These are phyloP conservation scores for Nestor notabilis DNA, from an alignment of 2,113 vertebrate genomes.

Conservation along the genomic window DNA sequence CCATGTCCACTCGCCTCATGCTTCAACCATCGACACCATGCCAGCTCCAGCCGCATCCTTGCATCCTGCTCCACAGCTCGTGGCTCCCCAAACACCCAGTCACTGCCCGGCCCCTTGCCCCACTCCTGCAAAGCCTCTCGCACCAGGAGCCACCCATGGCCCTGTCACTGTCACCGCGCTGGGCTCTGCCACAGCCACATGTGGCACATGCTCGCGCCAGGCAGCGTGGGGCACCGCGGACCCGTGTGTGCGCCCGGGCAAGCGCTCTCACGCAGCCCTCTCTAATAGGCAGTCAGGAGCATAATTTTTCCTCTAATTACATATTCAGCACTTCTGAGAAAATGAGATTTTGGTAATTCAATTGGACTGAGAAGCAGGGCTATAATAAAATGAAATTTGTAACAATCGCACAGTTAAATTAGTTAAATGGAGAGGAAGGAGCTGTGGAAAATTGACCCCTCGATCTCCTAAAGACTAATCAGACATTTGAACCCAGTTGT, in stretches of 20 bases:
- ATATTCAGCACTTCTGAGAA: conserved; percentile 91
- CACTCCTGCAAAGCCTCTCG: neutral
- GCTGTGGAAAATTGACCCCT: conserved; percentile 80
- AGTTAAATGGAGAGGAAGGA: conserved; percentile 87
- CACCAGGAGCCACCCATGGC: neutral
- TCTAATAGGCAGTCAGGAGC: conserved; percentile 81
- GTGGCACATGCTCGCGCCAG: neutral
- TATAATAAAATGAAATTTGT: conserved; percentile 87
- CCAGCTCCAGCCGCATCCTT: neutral
- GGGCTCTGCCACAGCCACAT: neutral
- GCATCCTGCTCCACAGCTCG: fast-evolving
- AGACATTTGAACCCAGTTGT: conserved; percentile 73
- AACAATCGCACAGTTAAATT: conserved; percentile 84
- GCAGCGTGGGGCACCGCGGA: neutral
- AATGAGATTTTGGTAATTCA: conserved; percentile 95
- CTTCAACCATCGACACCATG: fast-evolving
- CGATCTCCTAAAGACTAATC: conserved; percentile 80
- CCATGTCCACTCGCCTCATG: fast-evolving
- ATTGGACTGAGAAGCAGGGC: conserved; percentile 87
- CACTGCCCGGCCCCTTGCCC: fast-evolving
- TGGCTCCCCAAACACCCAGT: neutral
- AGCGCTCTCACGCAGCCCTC: conserved; percentile 34
- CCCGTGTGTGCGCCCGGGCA: neutral
- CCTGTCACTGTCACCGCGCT: fast-evolving
- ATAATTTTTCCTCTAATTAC: conserved; percentile 86